Conservation (phyloP, 2,113 vertebrate genomes). For the Coryphaenoides rupestris region DNA sequence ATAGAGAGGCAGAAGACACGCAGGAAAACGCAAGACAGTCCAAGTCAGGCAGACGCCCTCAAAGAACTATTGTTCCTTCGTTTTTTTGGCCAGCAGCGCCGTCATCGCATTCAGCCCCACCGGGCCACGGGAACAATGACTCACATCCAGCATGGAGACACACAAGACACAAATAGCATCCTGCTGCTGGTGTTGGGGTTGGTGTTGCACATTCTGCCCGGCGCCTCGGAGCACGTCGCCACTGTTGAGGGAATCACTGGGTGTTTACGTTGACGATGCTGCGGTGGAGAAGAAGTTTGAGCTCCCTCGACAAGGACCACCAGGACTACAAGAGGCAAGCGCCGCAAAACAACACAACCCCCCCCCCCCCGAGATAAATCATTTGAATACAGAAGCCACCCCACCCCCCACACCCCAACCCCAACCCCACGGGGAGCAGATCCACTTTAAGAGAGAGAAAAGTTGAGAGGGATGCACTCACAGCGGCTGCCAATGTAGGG, state of each 20-base stretch:
- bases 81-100: constrained; percentile 35
- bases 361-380: not conserved
- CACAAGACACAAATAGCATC: constrained; percentile 27
- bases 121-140: constrained; percentile 54
- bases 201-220: constrained; percentile 14
- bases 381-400: not conserved
- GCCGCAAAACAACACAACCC: not conserved
- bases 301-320: too few species aligned
- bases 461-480: constrained; percentile 56
- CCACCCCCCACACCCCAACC: too few species aligned
- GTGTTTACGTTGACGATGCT: too few species aligned
- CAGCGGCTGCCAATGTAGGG: constrained; percentile 39
- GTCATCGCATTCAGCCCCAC: constrained; percentile 37
- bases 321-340: not conserved
- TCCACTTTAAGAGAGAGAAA: constrained; percentile 30
- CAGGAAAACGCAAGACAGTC: constrained; percentile 13
- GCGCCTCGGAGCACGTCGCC: not conserved
- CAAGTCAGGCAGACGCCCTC: constrained; percentile 40
- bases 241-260: not conserved
- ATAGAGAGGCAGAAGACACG: constrained; percentile 4
- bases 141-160: constrained; percentile 28
- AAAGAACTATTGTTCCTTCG: constrained; percentile 30
- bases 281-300: too few species aligned
- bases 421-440: constrained; percentile 1
- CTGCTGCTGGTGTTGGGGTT: constrained; percentile 7